A percentile compares a stretch with the other conserved stretches of the same genome.
Conservation (phyloP, 2,888 invertebrate species). For the Pyrrhia umbra region DNA sequence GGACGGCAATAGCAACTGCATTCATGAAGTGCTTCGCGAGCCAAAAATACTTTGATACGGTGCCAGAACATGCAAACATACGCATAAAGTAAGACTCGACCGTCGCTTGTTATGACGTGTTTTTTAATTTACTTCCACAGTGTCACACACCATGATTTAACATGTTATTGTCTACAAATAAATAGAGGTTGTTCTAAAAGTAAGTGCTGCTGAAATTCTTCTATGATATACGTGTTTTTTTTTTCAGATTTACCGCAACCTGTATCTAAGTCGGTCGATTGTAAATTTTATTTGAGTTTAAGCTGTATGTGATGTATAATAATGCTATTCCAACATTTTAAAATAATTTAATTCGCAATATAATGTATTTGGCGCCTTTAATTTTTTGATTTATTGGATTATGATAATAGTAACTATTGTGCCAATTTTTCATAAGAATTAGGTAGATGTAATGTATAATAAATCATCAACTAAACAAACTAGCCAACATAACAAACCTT, state of each 20-base stretch:
- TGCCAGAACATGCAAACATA: constrained; percentile 85
- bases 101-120: constrained; percentile 66
- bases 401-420: background rate
- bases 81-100: constrained; percentile 73
- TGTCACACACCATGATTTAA: constrained; percentile 22
- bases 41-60: constrained; percentile 88
- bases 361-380: no score
- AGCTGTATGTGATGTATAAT: no score
- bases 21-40: constrained; percentile 83
- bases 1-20: constrained; percentile 79
- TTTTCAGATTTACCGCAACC: background rate
- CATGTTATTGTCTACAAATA: constrained; percentile 24
- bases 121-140: constrained; percentile 65
- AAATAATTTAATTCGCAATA: no score
- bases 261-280: background rate
- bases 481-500: constrained; percentile 69
- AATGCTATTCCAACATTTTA: no score
- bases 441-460: constrained; percentile 11
- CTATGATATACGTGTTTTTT: background rate
- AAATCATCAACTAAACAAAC: constrained; percentile 63
- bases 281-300: background rate
- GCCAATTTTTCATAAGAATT: background rate
- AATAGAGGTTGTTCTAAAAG: constrained; percentile 3
- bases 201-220: background rate
- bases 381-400: no score